Evolutionary conservation across 2,113 vertebrate genomes (phyloP).

Genomic region (Zapus hudsonius): DNA sequence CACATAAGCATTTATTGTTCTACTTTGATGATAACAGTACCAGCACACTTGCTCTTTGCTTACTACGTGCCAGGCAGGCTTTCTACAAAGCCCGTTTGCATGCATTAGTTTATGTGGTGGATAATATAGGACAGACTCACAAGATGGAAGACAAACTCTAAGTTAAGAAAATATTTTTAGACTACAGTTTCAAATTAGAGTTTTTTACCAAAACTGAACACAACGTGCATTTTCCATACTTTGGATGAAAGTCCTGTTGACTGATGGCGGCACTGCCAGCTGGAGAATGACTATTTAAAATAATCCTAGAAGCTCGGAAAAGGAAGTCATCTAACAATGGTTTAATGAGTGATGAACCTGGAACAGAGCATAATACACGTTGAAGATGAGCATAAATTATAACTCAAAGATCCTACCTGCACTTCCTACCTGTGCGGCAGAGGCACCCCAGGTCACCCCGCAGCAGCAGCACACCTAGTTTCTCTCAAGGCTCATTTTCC

Average conservation of each 20-base stretch:
- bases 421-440: constrained; percentile 25
- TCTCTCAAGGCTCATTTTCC: not conserved
- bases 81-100: constrained; percentile 1
- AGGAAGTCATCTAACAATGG: constrained; percentile 98
- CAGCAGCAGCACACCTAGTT: not conserved
- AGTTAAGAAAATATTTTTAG: constrained; percentile 61
- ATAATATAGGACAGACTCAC: constrained; percentile 59
- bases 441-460: constrained; percentile 18
- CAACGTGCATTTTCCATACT: constrained; percentile 88
- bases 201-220: constrained; percentile 82
- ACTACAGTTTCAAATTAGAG: constrained; percentile 77
- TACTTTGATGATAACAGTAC: not conserved
- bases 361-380: constrained; percentile 76
- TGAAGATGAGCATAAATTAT: constrained; percentile 64
- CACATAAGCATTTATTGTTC: not conserved
- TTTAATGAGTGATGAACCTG: constrained; percentile 97
- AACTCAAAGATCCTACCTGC: constrained; percentile 60
- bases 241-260: constrained; percentile 97
- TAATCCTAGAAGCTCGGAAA: constrained; percentile 98
- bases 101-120: not conserved
- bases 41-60: not conserved
- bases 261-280: constrained; percentile 93
- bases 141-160: constrained; percentile 53
- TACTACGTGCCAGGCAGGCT: not conserved
- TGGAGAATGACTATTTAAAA: constrained; percentile 96